phyloP scores from a whole-genome alignment of 2,113 vertebrate species.

The Bos indicus region DNA sequence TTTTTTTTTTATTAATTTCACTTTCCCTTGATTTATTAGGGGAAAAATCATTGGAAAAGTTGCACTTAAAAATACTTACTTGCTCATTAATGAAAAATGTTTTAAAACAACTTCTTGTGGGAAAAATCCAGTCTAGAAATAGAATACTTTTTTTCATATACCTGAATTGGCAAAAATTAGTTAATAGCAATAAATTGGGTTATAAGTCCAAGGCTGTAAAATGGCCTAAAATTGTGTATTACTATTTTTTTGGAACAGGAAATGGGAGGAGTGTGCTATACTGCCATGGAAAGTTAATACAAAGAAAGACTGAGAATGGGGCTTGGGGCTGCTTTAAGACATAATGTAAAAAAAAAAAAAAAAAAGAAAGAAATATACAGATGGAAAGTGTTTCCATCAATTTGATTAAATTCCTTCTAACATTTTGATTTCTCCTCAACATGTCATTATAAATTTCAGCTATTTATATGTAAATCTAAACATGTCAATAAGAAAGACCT shows the following conservation, averaged over 20 bases:
- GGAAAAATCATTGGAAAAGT: constrained; percentile 39
- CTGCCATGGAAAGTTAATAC: not conserved
- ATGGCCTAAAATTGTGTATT: constrained; percentile 24
- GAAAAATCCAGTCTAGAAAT: not conserved
- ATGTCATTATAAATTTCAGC: constrained; percentile 66
- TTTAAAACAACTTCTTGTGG: constrained; percentile 39
- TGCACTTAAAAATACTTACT: constrained; percentile 31
- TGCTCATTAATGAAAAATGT: constrained; percentile 29
- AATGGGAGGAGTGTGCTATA: not conserved
- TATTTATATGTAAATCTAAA: constrained; percentile 67
- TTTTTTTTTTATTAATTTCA: constrained; percentile 50
- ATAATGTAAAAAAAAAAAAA: not conserved
- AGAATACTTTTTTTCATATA: constrained; percentile 10
- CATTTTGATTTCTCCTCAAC: constrained; percentile 68
- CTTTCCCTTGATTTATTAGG: constrained; percentile 47
- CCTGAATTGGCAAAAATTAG: constrained; percentile 31
- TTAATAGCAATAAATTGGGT: constrained; percentile 36
- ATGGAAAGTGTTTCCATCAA: constrained; percentile 35
- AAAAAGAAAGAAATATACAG: not conserved
- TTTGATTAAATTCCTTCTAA: constrained; percentile 66
- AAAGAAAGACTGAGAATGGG: not conserved
- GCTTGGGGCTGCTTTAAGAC: constrained; percentile 18
- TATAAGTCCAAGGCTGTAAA: not conserved
- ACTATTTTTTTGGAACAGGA: constrained; percentile 21
- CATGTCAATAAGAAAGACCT: constrained; percentile 67